Evolutionary conservation across 2,797 vertebrate species (phyloP).

Genomic region (Tenualosa ilisha): DNA sequence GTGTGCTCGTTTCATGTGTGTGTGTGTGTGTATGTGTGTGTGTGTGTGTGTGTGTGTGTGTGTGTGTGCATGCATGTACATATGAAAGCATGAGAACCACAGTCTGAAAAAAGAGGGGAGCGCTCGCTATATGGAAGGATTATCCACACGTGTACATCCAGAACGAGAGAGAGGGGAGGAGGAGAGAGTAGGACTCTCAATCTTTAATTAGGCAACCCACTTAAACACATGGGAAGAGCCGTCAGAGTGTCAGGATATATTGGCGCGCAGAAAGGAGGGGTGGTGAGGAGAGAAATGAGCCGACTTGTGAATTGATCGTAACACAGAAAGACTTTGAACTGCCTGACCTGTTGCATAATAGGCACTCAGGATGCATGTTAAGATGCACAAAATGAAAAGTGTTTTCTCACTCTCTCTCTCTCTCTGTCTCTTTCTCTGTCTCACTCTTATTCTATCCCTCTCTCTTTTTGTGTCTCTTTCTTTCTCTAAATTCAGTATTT

Average conservation of each 20-base stretch:
- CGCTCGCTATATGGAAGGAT: constrained; percentile 64
- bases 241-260: constrained; percentile 30
- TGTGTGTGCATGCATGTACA: neutral
- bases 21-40: neutral
- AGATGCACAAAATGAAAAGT: neutral
- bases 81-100: constrained; percentile 28
- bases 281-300: constrained; percentile 3
- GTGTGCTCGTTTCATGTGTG: neutral
- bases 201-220: constrained; percentile 51
- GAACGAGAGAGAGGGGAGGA: constrained; percentile 49
- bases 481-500: neutral
- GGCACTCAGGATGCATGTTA: neutral
- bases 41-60: neutral
- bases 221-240: constrained; percentile 29
- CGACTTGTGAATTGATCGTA: neutral
- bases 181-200: constrained; percentile 36
- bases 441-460: neutral
- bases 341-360: neutral
- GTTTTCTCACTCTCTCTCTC: neutral
- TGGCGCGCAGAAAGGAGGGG: constrained; percentile 16
- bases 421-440: neutral
- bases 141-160: constrained; percentile 60
- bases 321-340: constrained; percentile 8
- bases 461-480: neutral
- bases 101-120: constrained; percentile 43